Base-by-base conservation (phyloP, 2,888 invertebrate genomes). In the Emmelina monodactyla region DNA sequence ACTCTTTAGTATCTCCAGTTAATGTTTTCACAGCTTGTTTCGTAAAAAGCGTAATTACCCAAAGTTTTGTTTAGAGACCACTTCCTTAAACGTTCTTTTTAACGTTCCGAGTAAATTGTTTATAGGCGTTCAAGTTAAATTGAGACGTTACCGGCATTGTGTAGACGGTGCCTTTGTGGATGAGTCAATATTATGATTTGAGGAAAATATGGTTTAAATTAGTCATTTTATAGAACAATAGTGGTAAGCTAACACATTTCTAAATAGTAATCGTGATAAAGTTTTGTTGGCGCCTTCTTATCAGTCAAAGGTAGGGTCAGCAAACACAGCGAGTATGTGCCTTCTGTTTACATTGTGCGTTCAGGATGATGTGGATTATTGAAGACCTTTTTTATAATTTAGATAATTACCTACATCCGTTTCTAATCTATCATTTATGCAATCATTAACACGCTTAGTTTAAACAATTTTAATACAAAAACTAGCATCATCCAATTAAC, bases 301-400 rank as follows among this genome's bases (percentile, higher is more conserved):
- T 75, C 75, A 65, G 72, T 70, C 73, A 72, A 64, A 68, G 65
- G 66, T 69, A 68, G 59, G 64, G 62, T 59, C 59, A 47, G 51
- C 62, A 71, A 71, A 72, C 65, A 67, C 33, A 6, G 11, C 6
- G 29, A 29, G 19, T 29, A 29, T 29, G 14, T 29, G 13, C 29
- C 12, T n/a, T n/a, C n/a, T n/a, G n/a, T n/a, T n/a, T n/a, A n/a
- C n/a, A n/a, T n/a, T n/a, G n/a, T n/a, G n/a, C n/a, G n/a, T n/a
- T n/a, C n/a, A n/a, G n/a, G n/a, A n/a, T n/a, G n/a, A n/a, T n/a
- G n/a, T n/a, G n/a, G n/a, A n/a, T n/a, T n/a, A n/a, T n/a, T n/a
- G n/a, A n/a, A n/a, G n/a, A n/a, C n/a, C n/a, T n/a, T n/a, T n/a
- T n/a, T n/a, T n/a, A n/a, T n/a, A n/a, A n/a, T n/a, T n/a, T n/a